Percentiles rank a stretch among this genome's conserved stretches.
phyloP scores from a whole-genome alignment of 2,113 vertebrate species.

The Quiscalus mexicanus region DNA sequence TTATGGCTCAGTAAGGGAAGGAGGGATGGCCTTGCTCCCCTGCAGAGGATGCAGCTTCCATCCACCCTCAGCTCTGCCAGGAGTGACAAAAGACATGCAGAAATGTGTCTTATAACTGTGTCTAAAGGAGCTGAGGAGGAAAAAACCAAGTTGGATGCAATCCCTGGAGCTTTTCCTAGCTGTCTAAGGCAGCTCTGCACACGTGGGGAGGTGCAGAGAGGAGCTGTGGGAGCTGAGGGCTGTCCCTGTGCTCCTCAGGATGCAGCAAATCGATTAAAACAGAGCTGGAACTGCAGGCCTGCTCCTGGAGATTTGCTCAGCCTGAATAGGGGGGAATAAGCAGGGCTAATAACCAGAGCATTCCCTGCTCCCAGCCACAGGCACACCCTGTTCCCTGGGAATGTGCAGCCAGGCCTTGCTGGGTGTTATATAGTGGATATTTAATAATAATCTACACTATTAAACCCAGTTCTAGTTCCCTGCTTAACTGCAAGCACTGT shows the following conservation, averaged over 20 bases:
- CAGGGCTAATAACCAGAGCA: background rate
- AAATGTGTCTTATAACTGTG: background rate
- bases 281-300: background rate
- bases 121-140: background rate
- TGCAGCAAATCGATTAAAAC: background rate
- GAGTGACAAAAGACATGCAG: background rate
- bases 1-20: background rate
- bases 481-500: background rate
- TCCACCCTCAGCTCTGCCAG: background rate
- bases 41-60: background rate
- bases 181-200: background rate
- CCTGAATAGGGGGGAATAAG: background rate
- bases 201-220: background rate
- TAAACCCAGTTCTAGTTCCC: background rate
- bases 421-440: background rate
- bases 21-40: background rate
- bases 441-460: background rate
- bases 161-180: background rate
- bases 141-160: background rate
- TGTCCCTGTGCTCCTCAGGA: background rate
- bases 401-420: background rate
- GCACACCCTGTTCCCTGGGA: background rate
- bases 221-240: background rate
- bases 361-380: background rate
- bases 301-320: conserved; percentile 17